Evolutionary conservation across 2,113 vertebrate species (phyloP).

Genomic region (Sapayoa aenigma): DNA sequence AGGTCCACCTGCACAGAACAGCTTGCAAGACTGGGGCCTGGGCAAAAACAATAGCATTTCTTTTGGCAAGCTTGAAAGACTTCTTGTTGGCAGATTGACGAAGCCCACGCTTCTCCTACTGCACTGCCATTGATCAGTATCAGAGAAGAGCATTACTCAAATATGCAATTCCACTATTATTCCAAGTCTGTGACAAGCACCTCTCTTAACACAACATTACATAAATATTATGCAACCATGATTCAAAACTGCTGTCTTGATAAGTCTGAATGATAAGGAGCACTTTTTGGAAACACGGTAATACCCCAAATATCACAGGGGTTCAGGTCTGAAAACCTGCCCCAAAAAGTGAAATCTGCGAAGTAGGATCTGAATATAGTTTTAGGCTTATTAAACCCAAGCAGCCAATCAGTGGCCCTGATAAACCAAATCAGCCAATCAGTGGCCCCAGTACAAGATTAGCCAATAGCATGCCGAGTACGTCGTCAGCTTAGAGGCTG

Average conservation of each 20-base stretch:
- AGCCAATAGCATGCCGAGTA: too few relatives aligned
- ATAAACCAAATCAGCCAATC: too few relatives aligned
- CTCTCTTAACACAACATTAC: constrained; percentile 10
- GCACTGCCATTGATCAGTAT: not conserved
- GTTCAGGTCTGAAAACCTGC: too few relatives aligned
- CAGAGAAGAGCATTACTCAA: constrained; percentile 24
- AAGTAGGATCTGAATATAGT: too few relatives aligned
- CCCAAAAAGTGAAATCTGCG: too few relatives aligned
- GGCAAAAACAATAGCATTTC: constrained; percentile 40
- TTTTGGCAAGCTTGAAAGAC: constrained; percentile 41
- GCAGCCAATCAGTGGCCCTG: too few relatives aligned
- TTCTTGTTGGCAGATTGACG: constrained; percentile 52
- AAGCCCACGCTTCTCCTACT: constrained; percentile 51
- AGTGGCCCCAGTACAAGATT: too few relatives aligned
- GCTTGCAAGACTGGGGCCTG: not conserved
- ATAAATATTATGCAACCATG: constrained; percentile 16
- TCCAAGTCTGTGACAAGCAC: not conserved
- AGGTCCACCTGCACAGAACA: constrained; percentile 47
- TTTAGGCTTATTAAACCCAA: too few relatives aligned
- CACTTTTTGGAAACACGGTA: not conserved
- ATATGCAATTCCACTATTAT: not conserved
- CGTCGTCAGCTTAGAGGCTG: too few relatives aligned
- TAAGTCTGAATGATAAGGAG: not conserved
- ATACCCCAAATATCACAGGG: too few relatives aligned
- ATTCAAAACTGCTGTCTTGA: not conserved